Percentiles rank a stretch among this genome's conserved stretches.
These are phyloP conservation scores for Climacteris rufus DNA, from an alignment of 2,113 vertebrate genomes.

Conservation along the genomic window DNA sequence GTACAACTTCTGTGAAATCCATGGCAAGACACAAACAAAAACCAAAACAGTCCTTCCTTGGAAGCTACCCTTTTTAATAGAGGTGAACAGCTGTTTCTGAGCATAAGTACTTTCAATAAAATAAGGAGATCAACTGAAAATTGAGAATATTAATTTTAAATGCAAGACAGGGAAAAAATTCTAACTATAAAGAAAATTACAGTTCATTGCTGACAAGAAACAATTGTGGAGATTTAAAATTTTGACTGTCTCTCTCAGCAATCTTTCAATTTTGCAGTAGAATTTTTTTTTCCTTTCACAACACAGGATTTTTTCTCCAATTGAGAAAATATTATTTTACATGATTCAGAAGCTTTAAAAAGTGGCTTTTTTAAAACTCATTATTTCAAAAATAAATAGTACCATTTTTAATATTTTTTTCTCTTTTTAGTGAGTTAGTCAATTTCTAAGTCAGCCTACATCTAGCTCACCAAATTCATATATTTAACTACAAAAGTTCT, in stretches of 20 bases:
- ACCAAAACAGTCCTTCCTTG: not conserved
- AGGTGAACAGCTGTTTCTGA: not conserved
- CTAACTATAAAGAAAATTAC: not conserved
- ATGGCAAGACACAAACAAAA: not conserved
- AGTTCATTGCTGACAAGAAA: not conserved
- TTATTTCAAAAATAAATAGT: not conserved
- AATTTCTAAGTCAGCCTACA: not conserved
- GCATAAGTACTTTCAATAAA: not conserved
- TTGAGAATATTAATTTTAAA: not conserved
- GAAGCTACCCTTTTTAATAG: not conserved
- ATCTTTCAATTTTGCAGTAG: not conserved
- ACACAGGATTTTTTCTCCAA: not conserved
- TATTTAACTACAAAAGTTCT: not conserved
- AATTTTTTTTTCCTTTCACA: not conserved
- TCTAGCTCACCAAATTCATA: not conserved
- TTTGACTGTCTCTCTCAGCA: not conserved
- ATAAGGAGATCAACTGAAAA: not conserved
- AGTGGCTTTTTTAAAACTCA: accelerated
- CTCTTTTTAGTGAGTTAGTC: not conserved
- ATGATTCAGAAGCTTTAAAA: not conserved
- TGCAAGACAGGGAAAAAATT: not conserved
- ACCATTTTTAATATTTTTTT: not conserved
- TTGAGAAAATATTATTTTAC: not conserved
- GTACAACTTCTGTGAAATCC: not conserved
- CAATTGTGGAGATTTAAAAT: not conserved